A percentile compares a stretch with the other conserved stretches of the same genome.
Evolutionary conservation across 2,797 vertebrate genomes (phyloP).

Genomic region (Lophotriccus pileatus): DNA sequence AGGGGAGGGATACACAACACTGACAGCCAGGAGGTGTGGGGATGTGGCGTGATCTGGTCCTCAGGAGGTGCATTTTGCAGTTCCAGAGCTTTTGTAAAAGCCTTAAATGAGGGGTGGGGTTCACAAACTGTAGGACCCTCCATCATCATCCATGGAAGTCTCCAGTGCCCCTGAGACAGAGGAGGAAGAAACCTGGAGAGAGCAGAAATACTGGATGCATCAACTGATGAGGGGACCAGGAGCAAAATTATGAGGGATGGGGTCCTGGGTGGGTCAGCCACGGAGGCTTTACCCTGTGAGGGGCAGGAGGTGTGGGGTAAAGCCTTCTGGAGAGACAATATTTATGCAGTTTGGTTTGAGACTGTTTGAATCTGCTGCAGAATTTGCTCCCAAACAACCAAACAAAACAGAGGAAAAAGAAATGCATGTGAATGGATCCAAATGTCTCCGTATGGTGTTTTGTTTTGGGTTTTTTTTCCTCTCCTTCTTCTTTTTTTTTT

Average conservation of each 20-base stretch:
- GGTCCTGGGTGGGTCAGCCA: not conserved
- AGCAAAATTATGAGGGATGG: not conserved
- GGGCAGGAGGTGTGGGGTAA: rapidly evolving
- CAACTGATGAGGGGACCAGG: not conserved
- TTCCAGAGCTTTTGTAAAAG: not conserved
- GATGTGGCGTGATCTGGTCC: not conserved
- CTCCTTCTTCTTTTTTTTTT: not conserved
- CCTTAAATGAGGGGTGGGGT: rapidly evolving
- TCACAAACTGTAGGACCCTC: not conserved
- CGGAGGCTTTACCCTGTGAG: rapidly evolving
- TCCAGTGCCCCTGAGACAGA: not conserved
- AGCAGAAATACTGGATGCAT: not conserved
- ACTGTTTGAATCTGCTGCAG: not conserved
- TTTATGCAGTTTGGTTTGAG: not conserved
- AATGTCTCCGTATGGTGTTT: constrained; percentile 6
- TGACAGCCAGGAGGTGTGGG: not conserved
- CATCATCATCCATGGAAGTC: not conserved
- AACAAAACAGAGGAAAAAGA: constrained; percentile 22
- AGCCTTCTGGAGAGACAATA: not conserved
- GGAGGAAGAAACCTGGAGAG: not conserved
- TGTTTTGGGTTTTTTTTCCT: not conserved
- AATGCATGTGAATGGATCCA: not conserved
- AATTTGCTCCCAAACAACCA: constrained; percentile 30
- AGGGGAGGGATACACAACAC: rapidly evolving
- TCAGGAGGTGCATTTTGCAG: not conserved